Evolutionary conservation across 2,113 vertebrate genomes (phyloP), one percentile per base, ranked within the genome.

Genomic region (Pelecanoides urinatrix): DNA sequence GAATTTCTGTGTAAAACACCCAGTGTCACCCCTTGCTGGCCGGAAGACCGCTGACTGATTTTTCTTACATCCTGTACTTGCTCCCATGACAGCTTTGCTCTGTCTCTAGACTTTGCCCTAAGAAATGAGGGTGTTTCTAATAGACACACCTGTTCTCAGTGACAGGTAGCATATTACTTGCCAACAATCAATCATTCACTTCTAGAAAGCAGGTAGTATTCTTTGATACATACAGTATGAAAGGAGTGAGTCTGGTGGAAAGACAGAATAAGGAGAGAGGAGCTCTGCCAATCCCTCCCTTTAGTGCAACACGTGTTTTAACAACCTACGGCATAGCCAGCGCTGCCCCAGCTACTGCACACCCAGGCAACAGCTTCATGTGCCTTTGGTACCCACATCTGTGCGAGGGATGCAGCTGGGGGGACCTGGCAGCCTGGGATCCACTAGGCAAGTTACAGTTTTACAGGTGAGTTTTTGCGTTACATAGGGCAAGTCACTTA

Each of bases 291-390:
- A 17, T 6, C 13, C 23, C 55, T 58, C 21, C 36, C 16, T 29
- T 26, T 0, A 32, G 12, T 5, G 7, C n/a, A 58, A 32, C 7
- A 0, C 0, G 3, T 19, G 44, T 68, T 75, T 52, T 29, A 59
- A 38, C 7, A 63, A 49, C 25, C 34, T 3, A 23, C 2, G 3
- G 50, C 78, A 65, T 0, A 6, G 52, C 32, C 77, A 76, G 42
- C 0, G 2, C 72, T 79, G 76, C 47, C 56, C 18, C 74, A 62
- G 82, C 61, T 82, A 62, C 76, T 62, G 70, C 61, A 58, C 19
- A n/a, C 7, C 42, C 4, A 1, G 32, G 8, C 9, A 1, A 49
- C 62, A 71, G 62, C 68, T 71, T 42, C 77, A 16, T 1, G 2
- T 9, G 25, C 42, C 45, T 45, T 36, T 56, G 63, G 79, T 30